These are phyloP conservation scores for Corythaixoides concolor DNA, from an alignment of 2,113 vertebrate genomes.

Conservation along the genomic window DNA sequence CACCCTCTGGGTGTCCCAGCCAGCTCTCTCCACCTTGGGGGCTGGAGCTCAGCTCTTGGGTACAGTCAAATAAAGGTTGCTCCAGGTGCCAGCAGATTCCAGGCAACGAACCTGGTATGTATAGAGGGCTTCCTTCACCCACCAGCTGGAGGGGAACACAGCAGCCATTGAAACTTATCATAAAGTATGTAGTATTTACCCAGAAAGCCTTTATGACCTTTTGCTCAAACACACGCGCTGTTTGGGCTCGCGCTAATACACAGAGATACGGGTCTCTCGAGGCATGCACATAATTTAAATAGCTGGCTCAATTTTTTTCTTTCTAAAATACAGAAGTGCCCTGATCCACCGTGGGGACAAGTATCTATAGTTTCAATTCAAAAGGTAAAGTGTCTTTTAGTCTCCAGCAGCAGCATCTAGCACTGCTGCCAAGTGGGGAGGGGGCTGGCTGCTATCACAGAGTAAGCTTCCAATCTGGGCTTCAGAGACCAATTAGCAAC, in stretches of 20 bases:
- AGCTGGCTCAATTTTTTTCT: background rate
- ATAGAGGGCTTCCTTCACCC: slow-evolving; percentile 19
- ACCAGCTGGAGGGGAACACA: slow-evolving; percentile 32
- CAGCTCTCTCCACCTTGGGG: background rate
- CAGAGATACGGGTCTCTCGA: background rate
- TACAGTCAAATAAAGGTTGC: slow-evolving; percentile 20
- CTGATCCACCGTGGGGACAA: background rate
- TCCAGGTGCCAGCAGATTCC: slow-evolving; percentile 22
- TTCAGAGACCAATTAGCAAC: background rate
- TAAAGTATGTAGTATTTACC: slow-evolving; percentile 10
- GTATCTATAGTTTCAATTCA: background rate
- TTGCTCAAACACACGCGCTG: background rate
- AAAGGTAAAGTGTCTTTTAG: background rate
- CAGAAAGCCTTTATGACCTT: slow-evolving; percentile 1
- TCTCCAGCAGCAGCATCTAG: background rate
- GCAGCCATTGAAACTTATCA: slow-evolving; percentile 20
- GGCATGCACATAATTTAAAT: background rate
- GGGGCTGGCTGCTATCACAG: background rate
- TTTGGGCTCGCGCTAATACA: slow-evolving; percentile 11
- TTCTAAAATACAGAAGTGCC: background rate
- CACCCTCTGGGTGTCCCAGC: background rate
- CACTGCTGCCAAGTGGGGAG: background rate
- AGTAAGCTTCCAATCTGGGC: background rate
- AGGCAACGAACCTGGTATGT: background rate
- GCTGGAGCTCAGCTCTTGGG: background rate